Evolutionary conservation across 2,888 invertebrate species (phyloP).

Genomic region (Pharmacophagus antenor): DNA sequence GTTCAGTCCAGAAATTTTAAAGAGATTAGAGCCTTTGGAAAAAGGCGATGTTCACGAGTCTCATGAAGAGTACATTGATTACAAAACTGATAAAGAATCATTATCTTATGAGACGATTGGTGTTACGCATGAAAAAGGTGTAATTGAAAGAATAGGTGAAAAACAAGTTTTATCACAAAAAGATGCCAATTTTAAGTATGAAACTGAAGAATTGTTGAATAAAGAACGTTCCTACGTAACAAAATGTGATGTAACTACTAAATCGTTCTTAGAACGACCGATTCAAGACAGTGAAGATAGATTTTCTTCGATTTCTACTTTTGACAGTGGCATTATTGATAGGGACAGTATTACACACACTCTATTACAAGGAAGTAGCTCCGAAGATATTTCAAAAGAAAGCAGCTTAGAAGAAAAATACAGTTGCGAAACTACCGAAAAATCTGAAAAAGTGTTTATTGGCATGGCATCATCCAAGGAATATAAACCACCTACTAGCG

Average conservation of each 20-base stretch:
- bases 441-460: slow-evolving; percentile 35
- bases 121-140: neutral
- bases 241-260: slow-evolving; percentile 34
- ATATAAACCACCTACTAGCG: slow-evolving; percentile 30
- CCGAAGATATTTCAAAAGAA: slow-evolving; percentile 70
- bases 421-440: slow-evolving; percentile 66
- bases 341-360: slow-evolving; percentile 45
- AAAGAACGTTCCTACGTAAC: slow-evolving; percentile 42
- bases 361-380: slow-evolving; percentile 57
- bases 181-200: neutral
- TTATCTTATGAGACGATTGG: neutral
- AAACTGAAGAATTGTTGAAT: slow-evolving; percentile 40
- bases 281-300: slow-evolving; percentile 38
- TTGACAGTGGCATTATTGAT: slow-evolving; percentile 49
- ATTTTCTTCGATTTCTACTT: slow-evolving; percentile 43
- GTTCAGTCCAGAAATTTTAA: neutral
- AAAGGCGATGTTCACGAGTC: neutral
- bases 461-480: slow-evolving; percentile 16
- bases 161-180: neutral
- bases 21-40: neutral
- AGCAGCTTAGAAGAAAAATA: slow-evolving; percentile 71
- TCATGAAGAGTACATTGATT: neutral
- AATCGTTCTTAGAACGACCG: slow-evolving; percentile 34
- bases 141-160: neutral
- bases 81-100: neutral